These are phyloP conservation scores for Sebastes taczanowskii DNA, from an alignment of 2,797 vertebrate genomes.

Conservation along the genomic window DNA sequence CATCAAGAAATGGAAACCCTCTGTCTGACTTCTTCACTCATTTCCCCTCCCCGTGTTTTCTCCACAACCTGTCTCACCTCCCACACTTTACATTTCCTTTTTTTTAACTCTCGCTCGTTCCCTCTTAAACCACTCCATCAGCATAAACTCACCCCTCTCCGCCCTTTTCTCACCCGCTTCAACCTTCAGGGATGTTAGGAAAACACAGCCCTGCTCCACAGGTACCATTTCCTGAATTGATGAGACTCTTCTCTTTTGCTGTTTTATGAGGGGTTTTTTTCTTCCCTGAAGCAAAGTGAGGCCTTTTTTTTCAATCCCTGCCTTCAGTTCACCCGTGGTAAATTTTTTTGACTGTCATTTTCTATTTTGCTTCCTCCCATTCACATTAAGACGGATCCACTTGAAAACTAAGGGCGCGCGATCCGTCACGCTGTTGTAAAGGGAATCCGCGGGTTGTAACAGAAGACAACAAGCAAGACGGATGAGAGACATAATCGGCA, in stretches of 20 bases:
- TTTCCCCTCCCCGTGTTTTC: constrained; percentile 25
- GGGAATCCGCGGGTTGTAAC: not conserved
- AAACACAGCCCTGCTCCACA: constrained; percentile 24
- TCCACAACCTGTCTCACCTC: constrained; percentile 15
- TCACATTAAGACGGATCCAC: not conserved
- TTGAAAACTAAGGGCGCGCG: not conserved
- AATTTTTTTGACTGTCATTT: not conserved
- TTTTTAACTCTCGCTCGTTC: constrained; percentile 4
- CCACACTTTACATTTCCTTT: constrained; percentile 20
- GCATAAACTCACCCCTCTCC: constrained; percentile 8
- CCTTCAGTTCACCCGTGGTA: not conserved
- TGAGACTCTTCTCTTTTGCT: not conserved
- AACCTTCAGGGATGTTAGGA: constrained; percentile 25
- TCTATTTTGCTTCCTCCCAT: not conserved
- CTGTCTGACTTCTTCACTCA: constrained; percentile 35
- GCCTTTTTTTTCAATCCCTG: not conserved
- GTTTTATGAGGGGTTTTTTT: not conserved
- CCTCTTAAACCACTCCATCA: constrained; percentile 20
- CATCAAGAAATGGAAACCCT: constrained; percentile 55
- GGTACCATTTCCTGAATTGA: constrained; percentile 24
- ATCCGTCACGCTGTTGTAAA: not conserved
- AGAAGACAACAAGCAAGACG: not conserved
- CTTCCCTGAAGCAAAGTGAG: not conserved
- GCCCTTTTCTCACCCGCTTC: not conserved
- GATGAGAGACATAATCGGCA: not conserved